These are phyloP conservation scores for Drosophila siamana DNA, from an alignment of 2,888 invertebrate species.

Conservation along the genomic window DNA sequence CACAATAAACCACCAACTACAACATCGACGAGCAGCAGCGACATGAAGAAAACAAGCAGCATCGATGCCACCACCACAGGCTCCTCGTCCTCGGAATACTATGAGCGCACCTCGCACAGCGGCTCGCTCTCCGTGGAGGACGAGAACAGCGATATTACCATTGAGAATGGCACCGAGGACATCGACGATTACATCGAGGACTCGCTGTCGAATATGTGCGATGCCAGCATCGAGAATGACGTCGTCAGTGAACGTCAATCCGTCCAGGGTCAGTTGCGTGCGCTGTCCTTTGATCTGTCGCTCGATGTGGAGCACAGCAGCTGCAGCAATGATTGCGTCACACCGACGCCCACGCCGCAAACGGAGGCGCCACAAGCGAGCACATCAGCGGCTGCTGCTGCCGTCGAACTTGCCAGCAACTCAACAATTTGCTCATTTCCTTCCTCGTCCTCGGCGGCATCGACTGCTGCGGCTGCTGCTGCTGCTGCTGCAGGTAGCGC, in stretches of 20 bases:
- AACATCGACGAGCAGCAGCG: slow-evolving; percentile 48
- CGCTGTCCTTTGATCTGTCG: slow-evolving; percentile 60
- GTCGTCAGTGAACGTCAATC: slow-evolving; percentile 38
- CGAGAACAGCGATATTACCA: slow-evolving; percentile 84
- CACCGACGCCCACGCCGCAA: slow-evolving; percentile 64
- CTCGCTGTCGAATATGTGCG: slow-evolving; percentile 81
- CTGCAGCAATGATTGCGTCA: slow-evolving; percentile 42
- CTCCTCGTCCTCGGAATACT: slow-evolving; percentile 74
- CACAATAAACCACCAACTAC: not conserved
- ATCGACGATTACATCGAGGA: slow-evolving; percentile 84
- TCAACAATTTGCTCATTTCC: not conserved
- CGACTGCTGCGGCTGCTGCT: slow-evolving; percentile 47
- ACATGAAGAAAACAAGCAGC: slow-evolving; percentile 75
- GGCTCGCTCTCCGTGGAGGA: slow-evolving; percentile 84
- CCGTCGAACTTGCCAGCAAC: not conserved
- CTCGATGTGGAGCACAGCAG: slow-evolving; percentile 31
- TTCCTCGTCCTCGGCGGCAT: not conserved
- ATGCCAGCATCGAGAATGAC: slow-evolving; percentile 77
- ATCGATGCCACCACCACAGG: slow-evolving; percentile 69
- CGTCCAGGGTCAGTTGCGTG: slow-evolving; percentile 50
- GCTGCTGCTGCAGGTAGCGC: slow-evolving; percentile 25
- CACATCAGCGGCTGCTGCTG: slow-evolving; percentile 41
- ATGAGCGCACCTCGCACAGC: slow-evolving; percentile 76
- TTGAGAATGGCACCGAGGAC: slow-evolving; percentile 83
- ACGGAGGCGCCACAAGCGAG: slow-evolving; percentile 38